Percentiles rank a stretch among this genome's conserved stretches.
These are phyloP conservation scores for Ellobium chinense DNA, from an alignment of 2,888 invertebrate genomes.

Conservation along the genomic window DNA sequence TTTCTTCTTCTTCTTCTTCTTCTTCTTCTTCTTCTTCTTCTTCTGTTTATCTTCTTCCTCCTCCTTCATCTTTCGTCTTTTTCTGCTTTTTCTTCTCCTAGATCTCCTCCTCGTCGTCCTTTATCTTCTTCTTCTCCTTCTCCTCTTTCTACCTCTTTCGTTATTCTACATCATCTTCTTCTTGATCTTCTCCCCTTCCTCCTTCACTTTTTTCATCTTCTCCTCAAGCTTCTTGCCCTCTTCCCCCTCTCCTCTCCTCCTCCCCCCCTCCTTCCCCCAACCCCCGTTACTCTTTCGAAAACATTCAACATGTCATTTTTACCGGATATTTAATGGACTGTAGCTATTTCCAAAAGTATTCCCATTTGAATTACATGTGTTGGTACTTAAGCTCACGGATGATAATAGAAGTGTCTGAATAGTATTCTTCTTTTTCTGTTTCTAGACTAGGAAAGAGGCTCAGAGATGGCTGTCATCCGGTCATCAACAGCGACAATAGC, in stretches of 20 bases:
- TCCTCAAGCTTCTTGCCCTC: neutral
- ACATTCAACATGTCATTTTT: too few species aligned
- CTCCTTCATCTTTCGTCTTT: neutral
- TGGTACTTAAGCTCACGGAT: too few species aligned
- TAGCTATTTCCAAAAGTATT: too few species aligned
- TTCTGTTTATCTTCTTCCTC: too few species aligned
- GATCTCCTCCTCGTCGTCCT: neutral
- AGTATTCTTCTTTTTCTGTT: too few species aligned
- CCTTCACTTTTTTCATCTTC: neutral
- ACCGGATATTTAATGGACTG: too few species aligned
- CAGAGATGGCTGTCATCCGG: conserved; percentile 49
- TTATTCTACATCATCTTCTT: neutral
- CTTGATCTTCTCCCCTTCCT: neutral
- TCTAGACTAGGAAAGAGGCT: too few species aligned
- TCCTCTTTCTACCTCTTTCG: neutral
- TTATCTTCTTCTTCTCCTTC: neutral
- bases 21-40: conserved; percentile 7
- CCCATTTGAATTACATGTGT: too few species aligned
- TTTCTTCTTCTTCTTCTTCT: neutral
- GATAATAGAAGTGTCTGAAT: too few species aligned
- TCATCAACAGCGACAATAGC: conserved; percentile 54
- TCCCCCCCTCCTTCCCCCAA: neutral
- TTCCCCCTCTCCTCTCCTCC: neutral
- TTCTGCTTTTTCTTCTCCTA: neutral
- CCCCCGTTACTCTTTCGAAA: neutral